Base-by-base conservation (phyloP, 2,113 vertebrate genomes). In the Ctenodactylus gundi region DNA sequence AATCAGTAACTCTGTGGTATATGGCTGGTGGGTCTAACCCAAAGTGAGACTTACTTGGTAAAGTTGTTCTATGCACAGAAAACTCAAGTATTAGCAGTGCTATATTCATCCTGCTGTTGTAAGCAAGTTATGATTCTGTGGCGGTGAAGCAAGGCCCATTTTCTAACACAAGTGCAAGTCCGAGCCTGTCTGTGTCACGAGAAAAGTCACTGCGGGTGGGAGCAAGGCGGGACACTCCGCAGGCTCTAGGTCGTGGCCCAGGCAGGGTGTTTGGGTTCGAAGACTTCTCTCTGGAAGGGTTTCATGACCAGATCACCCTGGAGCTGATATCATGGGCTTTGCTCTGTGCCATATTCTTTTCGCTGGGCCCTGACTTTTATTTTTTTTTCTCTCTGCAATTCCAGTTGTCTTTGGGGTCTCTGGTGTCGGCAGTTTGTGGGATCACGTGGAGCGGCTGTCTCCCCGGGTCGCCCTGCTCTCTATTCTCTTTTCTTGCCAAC, bases 281-380 rank as follows among this genome's bases (percentile, higher is more conserved):
- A 44, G 86, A 64, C 46, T 46, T 87, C 55, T 90, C 68, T 78
- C 65, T 49, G 86, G 67, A 86, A 92, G 62, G 36, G 17, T 77
- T 93, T 90, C 60, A 36, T 21, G 3, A 34, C 60, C 68, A 87
- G 60, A 64, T 77, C 20, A 0, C 65, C 62, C 76, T 53, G 68
- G 76, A 44, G 57, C 55, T 44, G 39, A 57, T 17, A 4, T 36
- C 44, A 70, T 17, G 25, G 82, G 44, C 6, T 44, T 53, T 55
- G 92, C 34, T 14, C 44, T 49, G 62, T 4, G 21, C 15, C 25
- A 18, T 58, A 21, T 31, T 75, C 67, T 18, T 65, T 53, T 85
- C 76, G 25, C 27, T 67, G 36, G 31, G 8, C 25, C 20, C 0
- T 31, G 15, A 6, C 76, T 76, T 62, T 34, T 13, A 17, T 67